Evolutionary conservation across 2,797 vertebrate species (phyloP), one percentile per base, ranked within the genome.

Genomic region (Dallia pectoralis): DNA sequence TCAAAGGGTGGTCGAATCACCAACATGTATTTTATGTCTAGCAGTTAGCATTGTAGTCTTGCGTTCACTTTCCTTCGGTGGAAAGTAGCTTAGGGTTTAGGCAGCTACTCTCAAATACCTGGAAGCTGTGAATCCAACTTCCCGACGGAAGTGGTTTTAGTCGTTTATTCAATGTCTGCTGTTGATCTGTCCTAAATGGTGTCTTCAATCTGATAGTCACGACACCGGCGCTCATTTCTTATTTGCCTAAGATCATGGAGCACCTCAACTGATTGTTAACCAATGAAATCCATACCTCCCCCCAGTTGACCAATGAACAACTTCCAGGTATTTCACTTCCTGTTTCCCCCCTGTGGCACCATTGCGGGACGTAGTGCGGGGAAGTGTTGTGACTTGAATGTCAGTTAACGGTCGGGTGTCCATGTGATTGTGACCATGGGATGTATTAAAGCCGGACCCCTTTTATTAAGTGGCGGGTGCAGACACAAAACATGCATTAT

Each of bases 71-170:
- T 78, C 77, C 86, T 82, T 88, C 85, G 87, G 85, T 89, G 86
- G 85, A 85, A 85, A 27, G 86, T 82, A 81, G 84, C 86, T 91
- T 87, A 86, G 85, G 88, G 88, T 87, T 84, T 88, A 89, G 91
- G 91, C 91, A 93, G 91, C 91, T 94, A 93, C 86, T 78, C 74
- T 87, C 84, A 84, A 84, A 77, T 87, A 89, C 88, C 86, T 92
- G 87, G 89, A 90, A 89, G 85, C 87, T 86, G 81, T 78, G 79
- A 88, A 83, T 89, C 90, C 85, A 91, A 89, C 87, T 89, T 84
- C 85, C 87, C n/a, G 36, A n/a, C 12, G 32, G 22, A 77, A 79
- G 71, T 70, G 51, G 73, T 75, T 70, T 82, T 30, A n/a, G 63
- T 7, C 47, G 14, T 68, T 47, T 48, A 68, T 15, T 22, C n/a